Evolutionary conservation across 2,888 invertebrate species (phyloP), one percentile per base, ranked within the genome.

Genomic region (Ligdia adustata): DNA sequence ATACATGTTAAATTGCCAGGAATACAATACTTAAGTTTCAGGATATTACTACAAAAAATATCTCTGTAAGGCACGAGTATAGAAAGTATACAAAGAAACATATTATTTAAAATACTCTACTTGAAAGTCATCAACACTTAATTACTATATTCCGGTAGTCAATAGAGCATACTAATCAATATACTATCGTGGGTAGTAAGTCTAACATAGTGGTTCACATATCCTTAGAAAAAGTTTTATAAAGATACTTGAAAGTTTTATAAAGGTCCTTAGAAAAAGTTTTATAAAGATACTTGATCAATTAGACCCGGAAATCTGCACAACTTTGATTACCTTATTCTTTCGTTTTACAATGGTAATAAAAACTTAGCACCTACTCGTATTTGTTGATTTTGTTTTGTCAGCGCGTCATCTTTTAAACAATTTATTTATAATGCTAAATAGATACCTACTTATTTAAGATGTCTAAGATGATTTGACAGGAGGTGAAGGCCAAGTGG

Each of bases 221-320:
- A n/a, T n/a, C n/a, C 3, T 22, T 2, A 3, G n/a, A 22, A 22
- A 22, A 22, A 22, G 7, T 4, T 2, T 1, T 6, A 22, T n/a
- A n/a, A 4, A 6, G n/a, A 22, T 22, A 3, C 22, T 7, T n/a
- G 11, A 12, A n/a, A n/a, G n/a, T n/a, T n/a, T n/a, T n/a, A n/a
- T n/a, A n/a, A n/a, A n/a, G n/a, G n/a, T n/a, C n/a, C 3, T 22
- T 2, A 3, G n/a, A 22, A 22, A 22, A 22, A 22, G 7, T 4
- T 2, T 1, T 6, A 22, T n/a, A n/a, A 4, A 6, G n/a, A 22
- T 22, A 3, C 22, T 7, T n/a, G 11, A 12, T 47, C 50, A 55
- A 48, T 55, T 55, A 45, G 26, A 46, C 35, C 20, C 51, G 55
- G 55, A 55, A 55, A 15, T 34, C 3, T 27, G 4, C 4, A 24